Conservation (phyloP, 2,888 invertebrate species). For the Leptothorax acervorum region DNA sequence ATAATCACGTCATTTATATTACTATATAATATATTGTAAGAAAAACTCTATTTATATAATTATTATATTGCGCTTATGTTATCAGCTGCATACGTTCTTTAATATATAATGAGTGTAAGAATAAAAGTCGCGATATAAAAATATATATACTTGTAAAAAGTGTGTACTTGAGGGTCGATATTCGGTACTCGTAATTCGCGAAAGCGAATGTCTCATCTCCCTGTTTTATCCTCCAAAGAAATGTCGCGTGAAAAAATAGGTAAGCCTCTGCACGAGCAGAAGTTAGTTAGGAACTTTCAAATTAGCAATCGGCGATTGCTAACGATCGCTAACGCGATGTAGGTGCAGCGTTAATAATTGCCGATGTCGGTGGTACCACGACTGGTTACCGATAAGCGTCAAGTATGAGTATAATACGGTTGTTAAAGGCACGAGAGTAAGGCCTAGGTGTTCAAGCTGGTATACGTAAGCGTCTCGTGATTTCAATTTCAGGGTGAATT, state of each 20-base stretch:
- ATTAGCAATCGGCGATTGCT: conserved; percentile 60
- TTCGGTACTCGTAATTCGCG: conserved; percentile 19
- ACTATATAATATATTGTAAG: not conserved
- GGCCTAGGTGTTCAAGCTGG: conserved; percentile 64
- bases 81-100: not conserved
- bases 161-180: conserved; percentile 14
- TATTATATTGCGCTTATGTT: conserved; percentile 10
- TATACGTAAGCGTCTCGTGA: conserved; percentile 34
- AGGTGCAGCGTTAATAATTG: not conserved
- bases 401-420: conserved; percentile 29
- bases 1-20: not conserved
- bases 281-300: conserved; percentile 69
- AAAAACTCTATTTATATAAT: not conserved
- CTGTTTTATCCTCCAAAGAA: conserved; percentile 29
- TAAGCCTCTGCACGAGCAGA: conserved; percentile 51
- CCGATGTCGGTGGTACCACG: conserved; percentile 22
- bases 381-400: conserved; percentile 39
- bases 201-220: conserved; percentile 1
- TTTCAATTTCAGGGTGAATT: conserved; percentile 30
- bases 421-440: conserved; percentile 42
- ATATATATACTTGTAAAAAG: not conserved
- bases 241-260: conserved; percentile 34
- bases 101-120: not conserved
- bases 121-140: not conserved
- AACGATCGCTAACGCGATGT: conserved; percentile 11